Conservation (phyloP, 2,888 invertebrate species). For the Hartigia nigra region DNA sequence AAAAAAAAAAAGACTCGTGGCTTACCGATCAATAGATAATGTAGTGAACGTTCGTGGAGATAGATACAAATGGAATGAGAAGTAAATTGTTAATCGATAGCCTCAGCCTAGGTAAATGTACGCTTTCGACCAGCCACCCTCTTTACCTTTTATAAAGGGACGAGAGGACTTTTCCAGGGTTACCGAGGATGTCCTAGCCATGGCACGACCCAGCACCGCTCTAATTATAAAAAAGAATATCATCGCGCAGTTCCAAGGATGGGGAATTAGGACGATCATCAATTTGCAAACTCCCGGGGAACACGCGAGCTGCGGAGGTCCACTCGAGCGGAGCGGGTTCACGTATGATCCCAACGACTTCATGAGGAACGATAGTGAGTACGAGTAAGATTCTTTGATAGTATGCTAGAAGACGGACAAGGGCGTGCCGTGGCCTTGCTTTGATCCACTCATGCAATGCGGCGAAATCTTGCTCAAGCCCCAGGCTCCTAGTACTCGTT, state of each 20-base stretch:
- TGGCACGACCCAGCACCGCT: conserved; percentile 85
- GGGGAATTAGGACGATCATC: conserved; percentile 84
- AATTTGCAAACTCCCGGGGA: conserved; percentile 88
- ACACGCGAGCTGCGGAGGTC: conserved; percentile 86
- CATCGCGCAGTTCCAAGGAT: conserved; percentile 82
- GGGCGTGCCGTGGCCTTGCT: no score
- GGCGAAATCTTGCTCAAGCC: conserved; percentile 40
- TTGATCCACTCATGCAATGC: conserved; percentile 54
- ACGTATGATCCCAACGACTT: conserved; percentile 86
- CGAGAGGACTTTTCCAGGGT: conserved; percentile 72
- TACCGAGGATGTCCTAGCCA: conserved; percentile 88
- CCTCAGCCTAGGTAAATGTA: background rate
- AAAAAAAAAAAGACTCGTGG: background rate
- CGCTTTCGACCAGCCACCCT: background rate
- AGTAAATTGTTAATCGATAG: conserved; percentile 7
- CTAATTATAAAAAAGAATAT: conserved; percentile 80
- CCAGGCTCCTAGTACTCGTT: conserved; percentile 25
- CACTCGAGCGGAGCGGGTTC: conserved; percentile 81
- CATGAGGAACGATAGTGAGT: conserved; percentile 87
- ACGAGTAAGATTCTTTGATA: background rate
- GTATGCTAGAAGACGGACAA: background rate
- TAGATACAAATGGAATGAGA: background rate
- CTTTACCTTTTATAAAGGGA: background rate
- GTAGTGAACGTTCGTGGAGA: background rate
- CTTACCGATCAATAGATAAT: background rate